Base-by-base conservation (phyloP, 2,888 invertebrate genomes). In the Oegoconia quadripuncta region DNA sequence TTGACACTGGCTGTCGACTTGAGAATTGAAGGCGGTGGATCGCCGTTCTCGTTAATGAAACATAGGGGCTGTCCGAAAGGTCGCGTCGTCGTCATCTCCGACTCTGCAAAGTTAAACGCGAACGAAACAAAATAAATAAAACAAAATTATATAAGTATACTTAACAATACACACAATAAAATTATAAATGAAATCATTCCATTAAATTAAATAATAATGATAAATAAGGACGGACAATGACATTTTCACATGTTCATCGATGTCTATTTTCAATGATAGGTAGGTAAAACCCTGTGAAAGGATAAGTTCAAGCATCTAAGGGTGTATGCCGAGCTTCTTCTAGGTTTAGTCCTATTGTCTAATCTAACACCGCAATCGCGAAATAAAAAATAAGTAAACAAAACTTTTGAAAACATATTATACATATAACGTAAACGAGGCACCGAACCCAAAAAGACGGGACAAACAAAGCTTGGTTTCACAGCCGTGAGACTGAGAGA, bases 41-140 rank as follows among this genome's bases (percentile, higher is more conserved):
- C 88, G 59, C 88, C 88, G 59, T 88, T 88, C 66, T 89, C 88
- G 59, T 88, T 88, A 62, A 87, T 75, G 75, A 92, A 89, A 89
- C 93, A 92, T 77, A 95, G 88, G 45, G 95, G 95, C 75, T 95
- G 94, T 69, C 95, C 95, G 72, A 93, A 93, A 47, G 93, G 91
- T 77, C 93, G 89, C 57, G 90, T 90, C 56, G 90, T 89, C 51
- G 89, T 88, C 67, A 84, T 84, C 70, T 90, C 88, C 64, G 79
- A 78, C 73, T 87, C 88, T 88, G 87, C 46, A 81, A 87, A 79
- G 65, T 74, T 55, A 79, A 77, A 72, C 60, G 71, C 62, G 63
- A 68, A 80, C 69, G 68, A 74, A 76, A 78, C 62, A 65, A 75
- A 78, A 72, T 70, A 78, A 80, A 76, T 72, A 72, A 68, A 69